These are phyloP conservation scores for Cotesia chilonis DNA, from an alignment of 1,140 invertebrate genomes.

Conservation along the genomic window DNA sequence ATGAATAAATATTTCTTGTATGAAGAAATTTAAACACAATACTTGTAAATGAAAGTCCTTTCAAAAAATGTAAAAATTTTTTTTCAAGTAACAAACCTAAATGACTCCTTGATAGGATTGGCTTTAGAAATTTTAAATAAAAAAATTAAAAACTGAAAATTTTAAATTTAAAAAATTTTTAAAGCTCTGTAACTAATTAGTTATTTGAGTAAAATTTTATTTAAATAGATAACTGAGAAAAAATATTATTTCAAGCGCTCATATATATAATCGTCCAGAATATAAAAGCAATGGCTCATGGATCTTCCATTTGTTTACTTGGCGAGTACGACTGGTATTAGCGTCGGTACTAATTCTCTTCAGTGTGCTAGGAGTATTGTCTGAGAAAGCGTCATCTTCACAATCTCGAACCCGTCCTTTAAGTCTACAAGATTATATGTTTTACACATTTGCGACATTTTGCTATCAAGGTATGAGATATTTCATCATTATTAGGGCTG, in stretches of 20 bases:
- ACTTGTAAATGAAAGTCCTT: too few species aligned
- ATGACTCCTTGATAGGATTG: too few species aligned
- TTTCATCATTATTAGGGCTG: not conserved
- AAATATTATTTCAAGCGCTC: not conserved
- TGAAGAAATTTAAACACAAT: too few species aligned
- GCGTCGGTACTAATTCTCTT: not conserved
- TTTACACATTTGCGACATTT: not conserved
- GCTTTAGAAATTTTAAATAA: too few species aligned
- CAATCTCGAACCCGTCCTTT: not conserved
- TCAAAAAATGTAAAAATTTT: too few species aligned
- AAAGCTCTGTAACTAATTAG: too few species aligned
- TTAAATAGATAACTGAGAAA: too few species aligned
- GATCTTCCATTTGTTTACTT: not conserved
- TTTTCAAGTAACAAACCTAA: too few species aligned
- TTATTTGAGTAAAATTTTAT: too few species aligned
- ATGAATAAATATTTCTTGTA: too few species aligned
- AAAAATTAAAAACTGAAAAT: too few species aligned
- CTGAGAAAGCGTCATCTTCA: not conserved
- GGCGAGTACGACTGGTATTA: not conserved
- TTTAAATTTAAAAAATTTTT: too few species aligned
- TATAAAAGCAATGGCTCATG: slow-evolving; percentile 1
- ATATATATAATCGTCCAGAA: slow-evolving; percentile 3
- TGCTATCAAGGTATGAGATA: not conserved
- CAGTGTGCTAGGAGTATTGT: not conserved
- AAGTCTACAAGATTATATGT: not conserved